Conservation (phyloP, 23 tunicate genomes). For the Oikopleura dioica region DNA sequence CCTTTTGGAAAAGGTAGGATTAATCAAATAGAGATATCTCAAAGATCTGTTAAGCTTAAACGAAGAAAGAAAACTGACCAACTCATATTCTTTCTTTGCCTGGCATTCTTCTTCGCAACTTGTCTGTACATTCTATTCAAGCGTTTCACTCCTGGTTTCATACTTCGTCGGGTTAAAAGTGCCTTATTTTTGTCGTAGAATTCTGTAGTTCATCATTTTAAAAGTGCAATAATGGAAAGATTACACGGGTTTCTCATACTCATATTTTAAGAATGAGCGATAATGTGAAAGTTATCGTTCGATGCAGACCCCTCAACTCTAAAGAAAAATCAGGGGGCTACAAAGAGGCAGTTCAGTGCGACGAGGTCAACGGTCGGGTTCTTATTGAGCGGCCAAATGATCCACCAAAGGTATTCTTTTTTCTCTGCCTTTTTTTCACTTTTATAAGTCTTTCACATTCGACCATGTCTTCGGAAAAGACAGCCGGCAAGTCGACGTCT, state of each 20-base stretch:
- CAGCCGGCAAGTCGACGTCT: constrained; percentile 94
- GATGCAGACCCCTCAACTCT: constrained; percentile 69
- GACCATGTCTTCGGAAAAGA: constrained; percentile 76
- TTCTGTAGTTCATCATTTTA: no score
- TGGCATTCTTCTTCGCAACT: not conserved
- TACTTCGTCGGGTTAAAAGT: not conserved
- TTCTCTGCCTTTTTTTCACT: no score
- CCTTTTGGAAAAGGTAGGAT: not conserved
- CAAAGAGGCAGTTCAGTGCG: constrained; percentile 30
- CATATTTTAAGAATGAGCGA: constrained; percentile 9
- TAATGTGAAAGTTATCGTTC: constrained; percentile 71
- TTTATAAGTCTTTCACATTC: no score
- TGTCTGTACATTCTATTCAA: not conserved
- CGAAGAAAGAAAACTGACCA: not conserved
- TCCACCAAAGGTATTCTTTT: constrained; percentile 70
- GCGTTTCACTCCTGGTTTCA: not conserved
- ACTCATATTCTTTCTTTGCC: not conserved
- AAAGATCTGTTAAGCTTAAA: no score
- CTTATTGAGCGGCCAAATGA: constrained; percentile 38
- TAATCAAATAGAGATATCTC: no score
- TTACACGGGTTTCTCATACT: no score
- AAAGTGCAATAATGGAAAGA: no score
- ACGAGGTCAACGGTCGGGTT: constrained; percentile 71
- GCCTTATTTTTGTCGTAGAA: no score
- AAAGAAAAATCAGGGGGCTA: constrained; percentile 25